Conservation (phyloP, 2,113 vertebrate species). For the Thamnophis sirtalis region DNA sequence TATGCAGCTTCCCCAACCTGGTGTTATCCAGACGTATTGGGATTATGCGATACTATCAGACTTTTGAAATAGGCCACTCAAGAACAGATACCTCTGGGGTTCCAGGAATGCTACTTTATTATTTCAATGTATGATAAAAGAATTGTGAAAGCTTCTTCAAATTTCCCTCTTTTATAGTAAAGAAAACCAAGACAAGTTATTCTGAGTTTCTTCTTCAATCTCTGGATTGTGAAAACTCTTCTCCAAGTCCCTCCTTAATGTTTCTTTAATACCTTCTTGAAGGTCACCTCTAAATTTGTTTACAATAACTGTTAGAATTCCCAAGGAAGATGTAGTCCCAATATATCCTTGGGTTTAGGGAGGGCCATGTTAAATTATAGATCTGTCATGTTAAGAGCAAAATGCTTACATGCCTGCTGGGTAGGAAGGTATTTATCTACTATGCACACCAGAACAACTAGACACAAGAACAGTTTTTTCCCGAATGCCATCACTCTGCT, state of each 20-base stretch:
- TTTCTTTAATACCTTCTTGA: background rate
- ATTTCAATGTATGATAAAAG: background rate
- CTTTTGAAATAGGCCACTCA: background rate
- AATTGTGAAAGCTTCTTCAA: background rate
- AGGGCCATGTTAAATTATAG: background rate
- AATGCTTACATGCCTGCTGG: background rate
- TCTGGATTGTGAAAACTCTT: background rate
- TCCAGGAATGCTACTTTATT: background rate
- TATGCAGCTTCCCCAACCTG: background rate
- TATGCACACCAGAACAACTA: background rate
- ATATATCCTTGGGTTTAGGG: background rate
- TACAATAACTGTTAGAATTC: background rate
- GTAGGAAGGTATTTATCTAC: background rate
- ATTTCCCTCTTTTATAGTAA: background rate
- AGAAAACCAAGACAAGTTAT: background rate
- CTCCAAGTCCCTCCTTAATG: background rate
- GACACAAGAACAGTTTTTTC: too few relatives aligned
- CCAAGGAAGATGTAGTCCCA: background rate
- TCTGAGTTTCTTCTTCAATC: background rate
- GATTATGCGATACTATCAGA: background rate
- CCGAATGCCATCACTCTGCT: too few relatives aligned
- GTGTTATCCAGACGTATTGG: background rate
- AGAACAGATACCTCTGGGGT: background rate
- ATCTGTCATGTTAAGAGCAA: background rate
- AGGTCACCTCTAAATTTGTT: background rate